Conservation (phyloP, 2,888 invertebrate species). For the Agriopis marginaria region DNA sequence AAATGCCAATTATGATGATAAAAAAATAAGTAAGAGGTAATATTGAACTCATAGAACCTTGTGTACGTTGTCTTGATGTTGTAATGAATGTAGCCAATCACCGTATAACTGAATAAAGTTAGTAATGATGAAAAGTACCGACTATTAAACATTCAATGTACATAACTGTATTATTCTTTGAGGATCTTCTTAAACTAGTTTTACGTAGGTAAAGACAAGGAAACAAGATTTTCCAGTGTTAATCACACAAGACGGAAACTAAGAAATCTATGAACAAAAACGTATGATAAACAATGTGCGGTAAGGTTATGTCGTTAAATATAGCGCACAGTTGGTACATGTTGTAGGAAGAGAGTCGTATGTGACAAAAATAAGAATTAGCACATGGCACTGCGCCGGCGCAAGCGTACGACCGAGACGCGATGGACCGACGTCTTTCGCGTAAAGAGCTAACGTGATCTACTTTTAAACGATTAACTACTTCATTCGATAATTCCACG, state of each 20-base stretch:
- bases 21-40: not conserved
- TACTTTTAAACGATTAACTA: not conserved
- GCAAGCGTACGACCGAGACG: slow-evolving; percentile 25
- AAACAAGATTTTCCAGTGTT: not conserved
- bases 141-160: not conserved
- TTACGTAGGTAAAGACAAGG: not conserved
- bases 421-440: not conserved
- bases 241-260: not conserved
- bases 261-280: slow-evolving; percentile 16
- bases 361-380: slow-evolving; percentile 60
- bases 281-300: slow-evolving; percentile 24
- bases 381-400: slow-evolving; percentile 52
- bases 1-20: slow-evolving; percentile 8
- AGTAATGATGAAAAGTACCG: slow-evolving; percentile 1
- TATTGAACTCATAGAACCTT: slow-evolving; percentile 4
- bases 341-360: slow-evolving; percentile 42
- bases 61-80: slow-evolving; percentile 16
- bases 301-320: slow-evolving; percentile 38
- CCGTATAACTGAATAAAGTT: not conserved
- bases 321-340: slow-evolving; percentile 37
- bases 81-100: slow-evolving; percentile 11
- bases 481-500: not conserved
- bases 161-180: not conserved
- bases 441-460: not conserved
- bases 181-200: not conserved